Base-by-base conservation (phyloP, 2,888 invertebrate species). In the Lordiphosa andalusiaca region DNA sequence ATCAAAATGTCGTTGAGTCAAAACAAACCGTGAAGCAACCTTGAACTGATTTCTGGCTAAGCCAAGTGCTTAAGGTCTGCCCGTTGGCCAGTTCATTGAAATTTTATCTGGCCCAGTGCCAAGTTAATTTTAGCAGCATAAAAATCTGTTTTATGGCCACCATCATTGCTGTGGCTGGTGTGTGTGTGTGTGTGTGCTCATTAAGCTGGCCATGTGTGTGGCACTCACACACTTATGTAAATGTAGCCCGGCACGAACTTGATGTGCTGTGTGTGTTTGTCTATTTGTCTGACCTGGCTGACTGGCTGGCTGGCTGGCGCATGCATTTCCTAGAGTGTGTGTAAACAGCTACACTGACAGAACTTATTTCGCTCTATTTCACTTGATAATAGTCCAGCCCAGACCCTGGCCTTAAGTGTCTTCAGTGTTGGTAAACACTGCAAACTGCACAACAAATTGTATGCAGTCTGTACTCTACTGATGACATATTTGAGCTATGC, bases 281-380 rank as follows among this genome's bases (percentile, higher is more conserved):
- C 59, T 53, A 62, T 53, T 66, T 69, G 81, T 73, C 73, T 63
- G 77, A 40, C 39, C 49, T 21, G 51, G 41, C 38, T 21, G 51
- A 37, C 38, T 54, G 39, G 13, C 54, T 25, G 21, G 13, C 3
- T 19, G 19, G 4, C 40, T 47, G 53, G 82, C 67, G 62, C 73
- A 70, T 85, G 85, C 84, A 78, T 74, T 75, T 83, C 69, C 75
- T 62, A 77, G 77, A 62, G 80, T 80, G 66, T 85, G 77, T 66
- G 77, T 76, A 85, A 85, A 73, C 85, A 83, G 40, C 53, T 53
- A 49, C 62, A 55, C 30, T 30, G 30, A 30, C 0, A 10, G 9
- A 6, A 25, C 7, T 25, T 2, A 25, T 19, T 19, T 19, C 19
- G 19, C 19, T 16, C 2, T 16, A 2, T 16, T 16, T 1, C 16